phyloP scores from a whole-genome alignment of 2,113 vertebrate genomes.

The Puntigrus tetrazona region DNA sequence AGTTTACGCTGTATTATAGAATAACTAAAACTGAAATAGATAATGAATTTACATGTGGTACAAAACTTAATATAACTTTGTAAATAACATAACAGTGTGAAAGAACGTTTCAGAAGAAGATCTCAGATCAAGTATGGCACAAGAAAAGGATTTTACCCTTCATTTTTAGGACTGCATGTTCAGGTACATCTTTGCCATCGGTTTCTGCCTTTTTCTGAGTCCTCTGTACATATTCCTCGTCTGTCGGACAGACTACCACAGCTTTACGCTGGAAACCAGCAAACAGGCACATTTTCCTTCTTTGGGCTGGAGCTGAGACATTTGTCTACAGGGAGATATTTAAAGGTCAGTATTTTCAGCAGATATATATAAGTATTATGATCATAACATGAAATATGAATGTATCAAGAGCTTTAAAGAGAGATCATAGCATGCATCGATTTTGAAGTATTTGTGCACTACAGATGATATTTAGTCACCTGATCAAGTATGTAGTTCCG shows the following conservation, averaged over 20 bases:
- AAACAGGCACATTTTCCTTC: conserved; percentile 99
- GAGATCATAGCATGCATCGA: not conserved
- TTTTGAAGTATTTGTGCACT: not conserved
- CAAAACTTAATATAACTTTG: not conserved
- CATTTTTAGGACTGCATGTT: conserved; percentile 97
- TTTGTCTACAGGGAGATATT: conserved; percentile 77
- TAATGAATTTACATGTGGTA: no score
- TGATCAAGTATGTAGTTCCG: conserved; percentile 98
- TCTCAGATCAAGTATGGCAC: not conserved
- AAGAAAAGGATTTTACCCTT: conserved; percentile 77
- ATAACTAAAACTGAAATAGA: no score
- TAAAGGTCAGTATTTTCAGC: not conserved
- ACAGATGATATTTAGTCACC: not conserved
- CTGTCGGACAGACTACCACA: conserved; percentile 93
- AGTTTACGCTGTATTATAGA: no score
- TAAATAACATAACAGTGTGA: not conserved
- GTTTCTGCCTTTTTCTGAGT: conserved; percentile 97
- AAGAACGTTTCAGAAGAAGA: not conserved
- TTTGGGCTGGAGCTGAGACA: conserved; percentile 94
- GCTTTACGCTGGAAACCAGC: conserved; percentile 97
- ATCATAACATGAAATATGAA: not conserved
- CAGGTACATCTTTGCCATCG: conserved; percentile 97
- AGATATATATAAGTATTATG: not conserved
- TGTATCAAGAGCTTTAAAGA: not conserved
- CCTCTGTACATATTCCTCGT: conserved; percentile 92